phyloP scores from a whole-genome alignment of 2,888 invertebrate genomes.

The Zygothrica quintamaculata region DNA sequence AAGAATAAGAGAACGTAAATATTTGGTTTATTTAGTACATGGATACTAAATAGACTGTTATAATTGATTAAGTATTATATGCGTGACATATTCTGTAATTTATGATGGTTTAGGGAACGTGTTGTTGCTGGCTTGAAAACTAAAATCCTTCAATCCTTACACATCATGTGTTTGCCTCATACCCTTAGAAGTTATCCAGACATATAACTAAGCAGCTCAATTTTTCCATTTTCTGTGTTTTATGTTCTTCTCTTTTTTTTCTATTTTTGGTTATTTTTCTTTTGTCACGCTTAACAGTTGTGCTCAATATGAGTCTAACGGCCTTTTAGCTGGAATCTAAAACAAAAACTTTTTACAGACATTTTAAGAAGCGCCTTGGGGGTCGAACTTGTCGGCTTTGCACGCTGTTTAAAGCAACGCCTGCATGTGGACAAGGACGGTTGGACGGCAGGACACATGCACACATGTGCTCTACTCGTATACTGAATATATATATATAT shows the following conservation, averaged over 20 bases:
- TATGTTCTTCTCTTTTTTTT: not conserved
- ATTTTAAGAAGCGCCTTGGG: constrained; percentile 27
- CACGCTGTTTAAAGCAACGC: constrained; percentile 44
- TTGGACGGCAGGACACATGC: constrained; percentile 43
- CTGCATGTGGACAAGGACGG: constrained; percentile 34
- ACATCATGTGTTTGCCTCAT: constrained; percentile 32
- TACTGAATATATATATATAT: too few species aligned
- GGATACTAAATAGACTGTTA: too few species aligned
- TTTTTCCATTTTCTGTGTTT: too few species aligned
- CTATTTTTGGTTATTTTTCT: not conserved
- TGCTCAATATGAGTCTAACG: constrained; percentile 26
- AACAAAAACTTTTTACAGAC: constrained; percentile 46
- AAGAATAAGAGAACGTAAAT: too few species aligned
- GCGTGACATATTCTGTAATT: not conserved
- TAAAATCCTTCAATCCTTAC: constrained; percentile 24
- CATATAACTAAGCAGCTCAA: constrained; percentile 27
- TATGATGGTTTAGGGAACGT: constrained; percentile 1
- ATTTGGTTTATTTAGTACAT: too few species aligned
- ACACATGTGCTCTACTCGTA: constrained; percentile 23
- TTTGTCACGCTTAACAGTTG: not conserved
- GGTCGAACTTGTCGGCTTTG: constrained; percentile 55
- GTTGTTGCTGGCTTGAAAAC: constrained; percentile 11
- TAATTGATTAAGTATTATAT: too few species aligned
- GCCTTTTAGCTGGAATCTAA: constrained; percentile 26
- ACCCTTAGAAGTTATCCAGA: constrained; percentile 20